These are phyloP conservation scores for Laothoe populi DNA, from an alignment of 2,888 invertebrate genomes.

Conservation along the genomic window DNA sequence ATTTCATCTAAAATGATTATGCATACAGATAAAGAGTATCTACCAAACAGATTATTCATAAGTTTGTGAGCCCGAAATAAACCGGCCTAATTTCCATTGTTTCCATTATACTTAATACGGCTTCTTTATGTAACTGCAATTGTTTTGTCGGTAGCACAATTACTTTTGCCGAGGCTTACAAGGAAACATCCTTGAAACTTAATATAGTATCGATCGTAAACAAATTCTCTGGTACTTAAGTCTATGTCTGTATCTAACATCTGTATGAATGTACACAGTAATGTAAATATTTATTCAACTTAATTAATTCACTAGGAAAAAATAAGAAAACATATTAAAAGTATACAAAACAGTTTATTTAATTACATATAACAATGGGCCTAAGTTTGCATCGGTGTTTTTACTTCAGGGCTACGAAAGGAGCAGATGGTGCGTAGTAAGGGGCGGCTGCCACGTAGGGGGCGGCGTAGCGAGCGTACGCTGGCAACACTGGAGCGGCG, in stretches of 20 bases:
- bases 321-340: slow-evolving; percentile 17
- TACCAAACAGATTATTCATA: background rate
- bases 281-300: slow-evolving; percentile 16
- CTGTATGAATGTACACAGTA: background rate
- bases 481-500: slow-evolving; percentile 43
- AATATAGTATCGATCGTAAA: slow-evolving; percentile 25
- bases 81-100: slow-evolving; percentile 49
- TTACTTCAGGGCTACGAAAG: slow-evolving; percentile 64
- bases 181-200: slow-evolving; percentile 60
- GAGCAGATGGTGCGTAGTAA: slow-evolving; percentile 47
- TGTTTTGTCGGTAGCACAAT: slow-evolving; percentile 44
- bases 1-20: background rate
- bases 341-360: slow-evolving; percentile 38
- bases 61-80: slow-evolving; percentile 49
- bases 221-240: slow-evolving; percentile 26
- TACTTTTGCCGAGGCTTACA: slow-evolving; percentile 53
- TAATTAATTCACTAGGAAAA: slow-evolving; percentile 20
- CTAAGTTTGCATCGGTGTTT: slow-evolving; percentile 41
- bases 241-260: background rate
- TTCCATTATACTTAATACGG: slow-evolving; percentile 45
- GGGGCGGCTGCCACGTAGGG: slow-evolving; percentile 43
- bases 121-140: slow-evolving; percentile 55
- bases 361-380: slow-evolving; percentile 38
- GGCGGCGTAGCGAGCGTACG: slow-evolving; percentile 40
- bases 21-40: background rate